Evolutionary conservation across 92 coral and sea anemone species (phyloP), one percentile per base, ranked within the genome.

Genomic region (Epizoanthus scotinus): DNA sequence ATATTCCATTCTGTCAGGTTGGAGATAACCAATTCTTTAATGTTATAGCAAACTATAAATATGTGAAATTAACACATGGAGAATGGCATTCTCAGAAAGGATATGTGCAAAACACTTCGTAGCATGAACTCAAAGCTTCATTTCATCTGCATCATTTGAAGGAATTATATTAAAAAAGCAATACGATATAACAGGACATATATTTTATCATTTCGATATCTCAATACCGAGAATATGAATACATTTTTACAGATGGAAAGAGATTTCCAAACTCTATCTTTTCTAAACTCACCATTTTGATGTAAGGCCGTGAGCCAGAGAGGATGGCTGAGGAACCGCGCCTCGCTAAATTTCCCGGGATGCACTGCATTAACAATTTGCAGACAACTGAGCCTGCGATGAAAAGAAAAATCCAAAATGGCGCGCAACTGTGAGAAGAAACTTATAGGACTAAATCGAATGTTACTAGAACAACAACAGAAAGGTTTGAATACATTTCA

Each of bases 391-490:
- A 71, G 91, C 94, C 94, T 78, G 91, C 88, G 63, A 70, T 75
- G 29, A n/a, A 22, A 49, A 62, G 69, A 75, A 52, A 64, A 82
- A 85, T 78, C 82, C 88, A 94, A 91, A 86, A 94, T 94, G 98
- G 98, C 98, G 91, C 88, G 98, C 34, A 91, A 91, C 77, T 94
- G 91, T 60, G 98, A 94, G 77, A 94, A 94, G 40, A 94, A 94
- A 87, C 82, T 94, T 40, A 83, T 94, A 0, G 98, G 98, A 26
- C 88, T 94, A 9, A 94, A 94, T 81, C 78, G 98, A 86, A 86
- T 94, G 83, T 86, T 90, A 79, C 86, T 94, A 12, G 92, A 89
- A 87, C 86, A 91, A 70, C 98, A 91, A 26, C 95, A 62, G 67
- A 92, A 94, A 89, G 98, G 98, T 22, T 69, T 81, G 47, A 24